Base-by-base conservation (phyloP, 2,113 vertebrate species). In the Ornithorhynchus anatinus region DNA sequence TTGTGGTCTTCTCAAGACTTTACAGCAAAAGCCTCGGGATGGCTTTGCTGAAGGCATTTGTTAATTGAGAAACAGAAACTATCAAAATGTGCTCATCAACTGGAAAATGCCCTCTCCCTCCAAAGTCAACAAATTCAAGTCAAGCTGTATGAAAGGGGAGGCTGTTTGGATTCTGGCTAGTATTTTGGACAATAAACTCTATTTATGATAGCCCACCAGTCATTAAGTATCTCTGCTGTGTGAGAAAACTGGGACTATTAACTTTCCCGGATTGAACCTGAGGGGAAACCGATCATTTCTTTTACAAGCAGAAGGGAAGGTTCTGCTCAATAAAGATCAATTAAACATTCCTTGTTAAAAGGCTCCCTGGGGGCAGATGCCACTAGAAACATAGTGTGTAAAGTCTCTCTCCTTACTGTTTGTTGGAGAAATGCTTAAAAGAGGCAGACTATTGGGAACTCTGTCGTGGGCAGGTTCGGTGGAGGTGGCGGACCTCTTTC, bases 251-350 rank as follows among this genome's bases (percentile, higher is more conserved):
- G 69, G 75, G 79, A 69, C 89, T 88, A 85, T 91, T 92, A 90
- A 90, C 78, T 87, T 88, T 56, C 67, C 42, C 33, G 77, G 70
- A 84, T 61, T 86, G 80, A 91, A 82, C 53, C 43, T 69, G 65
- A 83, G 52, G 79, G 76, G 57, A 87, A 82, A 86, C 44, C 32
- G 29, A 69, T 89, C 81, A 87, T 86, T 89, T 77, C 52, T 86
- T 91, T 85, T 86, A 82, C 85, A 89, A 91, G 85, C 86, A 89
- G 84, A 90, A 89, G 82, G 84, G 82, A 90, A 86, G 54, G 86
- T 91, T 90, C 88, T 92, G 84, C 85, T 91, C 87, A 84, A 84
- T 91, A 90, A 92, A 92, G 83, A 89, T 68, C 86, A 89, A 89
- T 93, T 93, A 91, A 85, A 86, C 73, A 84, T 85, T 84, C n/a